phyloP scores from a whole-genome alignment of 2,888 invertebrate species.

The Gryllus longicercus region DNA sequence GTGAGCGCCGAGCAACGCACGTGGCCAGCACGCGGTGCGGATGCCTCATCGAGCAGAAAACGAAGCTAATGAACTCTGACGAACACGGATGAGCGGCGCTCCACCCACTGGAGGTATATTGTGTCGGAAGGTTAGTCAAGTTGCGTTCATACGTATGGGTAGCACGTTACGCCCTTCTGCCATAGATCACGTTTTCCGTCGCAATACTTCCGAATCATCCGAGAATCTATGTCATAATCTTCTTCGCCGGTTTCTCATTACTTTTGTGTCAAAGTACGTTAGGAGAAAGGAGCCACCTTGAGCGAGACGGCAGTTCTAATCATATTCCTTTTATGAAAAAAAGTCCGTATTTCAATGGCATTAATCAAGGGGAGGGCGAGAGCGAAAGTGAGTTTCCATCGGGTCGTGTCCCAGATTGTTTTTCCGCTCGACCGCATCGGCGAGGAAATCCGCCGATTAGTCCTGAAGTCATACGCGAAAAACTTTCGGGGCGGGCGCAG shows the following conservation, averaged over 20 bases:
- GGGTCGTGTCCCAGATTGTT: no score
- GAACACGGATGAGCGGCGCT: not conserved
- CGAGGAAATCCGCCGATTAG: not conserved
- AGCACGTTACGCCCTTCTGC: not conserved
- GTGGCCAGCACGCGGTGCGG: not conserved
- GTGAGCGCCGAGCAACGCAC: not conserved
- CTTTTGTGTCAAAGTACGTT: no score
- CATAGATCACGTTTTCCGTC: not conserved
- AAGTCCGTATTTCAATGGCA: no score
- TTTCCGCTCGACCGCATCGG: no score
- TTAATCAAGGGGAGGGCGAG: no score
- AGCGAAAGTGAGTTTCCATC: no score
- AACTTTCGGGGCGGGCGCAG: not conserved
- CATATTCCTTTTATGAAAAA: no score
- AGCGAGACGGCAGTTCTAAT: no score
- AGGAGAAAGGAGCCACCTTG: no score
- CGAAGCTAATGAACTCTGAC: not conserved
- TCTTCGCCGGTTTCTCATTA: no score
- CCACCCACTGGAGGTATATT: not conserved
- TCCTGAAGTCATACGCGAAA: not conserved
- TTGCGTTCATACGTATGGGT: not conserved
- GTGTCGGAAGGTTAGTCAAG: not conserved
- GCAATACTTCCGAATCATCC: not conserved
- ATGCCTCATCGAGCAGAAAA: not conserved
- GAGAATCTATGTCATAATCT: no score